Evolutionary conservation across 2,888 invertebrate species (phyloP), one percentile per base, ranked within the genome.

Genomic region (Polietes domitor): DNA sequence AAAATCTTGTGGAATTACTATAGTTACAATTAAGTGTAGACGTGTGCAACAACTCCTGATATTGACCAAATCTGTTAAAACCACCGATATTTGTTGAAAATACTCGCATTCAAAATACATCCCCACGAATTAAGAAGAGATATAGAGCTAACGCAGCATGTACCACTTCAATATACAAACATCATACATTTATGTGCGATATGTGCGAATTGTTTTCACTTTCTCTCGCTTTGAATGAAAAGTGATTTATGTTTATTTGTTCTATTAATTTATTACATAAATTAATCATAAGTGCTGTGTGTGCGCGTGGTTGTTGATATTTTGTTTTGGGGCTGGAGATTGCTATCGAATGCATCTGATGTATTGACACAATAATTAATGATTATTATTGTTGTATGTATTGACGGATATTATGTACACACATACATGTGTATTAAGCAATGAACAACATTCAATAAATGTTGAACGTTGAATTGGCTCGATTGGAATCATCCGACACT

Each of bases 321-420:
- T 10, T 26, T 28, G 61, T 26, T 61, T 24, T 24, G 4, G 58
- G 21, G 21, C 3, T 6, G 17, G 9, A n/a, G n/a, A 28, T 15
- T 28, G 5, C 15, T 15, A 61, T 61, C 28, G 28, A 24, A 61
- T 61, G 28, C 28, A 61, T 61, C 28, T 61, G 61, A 61, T 61
- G 61, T 61, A 61, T 61, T 61, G 61, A 61, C 28, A 61, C 61
- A 28, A 28, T 61, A 61, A 61, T 61, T 61, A 61, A 61, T 61
- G 61, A 61, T 28, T 15, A 61, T 28, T 19, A 55, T 55, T 55
- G 21, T 55, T 53, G 12, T 53, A 2, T 12, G 19, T 61, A 28
- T 61, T 61, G 55, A 21, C n/a, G n/a, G n/a, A n/a, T 55, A 5
- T 61, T 61, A 26, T 61, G 26, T 28, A 47, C 12, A 47, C 47